Percentiles rank a stretch among this genome's conserved stretches.
These are phyloP conservation scores for Cygnus atratus DNA, from an alignment of 2,113 vertebrate species.

Conservation along the genomic window DNA sequence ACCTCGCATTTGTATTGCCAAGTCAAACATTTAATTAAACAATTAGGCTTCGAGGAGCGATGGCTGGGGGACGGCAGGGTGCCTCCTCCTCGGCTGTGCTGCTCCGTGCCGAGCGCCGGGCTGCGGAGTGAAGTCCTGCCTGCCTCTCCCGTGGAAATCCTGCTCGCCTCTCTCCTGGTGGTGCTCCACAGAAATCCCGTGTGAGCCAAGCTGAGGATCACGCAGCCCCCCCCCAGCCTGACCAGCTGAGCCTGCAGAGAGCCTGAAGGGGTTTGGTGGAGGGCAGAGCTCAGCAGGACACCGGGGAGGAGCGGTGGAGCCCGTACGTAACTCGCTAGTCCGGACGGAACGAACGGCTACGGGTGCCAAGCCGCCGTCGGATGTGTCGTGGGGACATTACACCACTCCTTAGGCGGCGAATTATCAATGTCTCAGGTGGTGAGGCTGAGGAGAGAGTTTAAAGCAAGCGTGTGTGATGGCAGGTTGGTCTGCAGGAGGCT, in stretches of 20 bases:
- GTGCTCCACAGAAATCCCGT: rapidly evolving
- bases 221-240: background rate
- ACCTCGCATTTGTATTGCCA: background rate
- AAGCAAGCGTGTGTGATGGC: background rate
- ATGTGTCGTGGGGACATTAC: rapidly evolving
- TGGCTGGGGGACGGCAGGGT: background rate
- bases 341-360: background rate
- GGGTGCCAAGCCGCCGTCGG: rapidly evolving
- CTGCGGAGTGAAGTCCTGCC: background rate
- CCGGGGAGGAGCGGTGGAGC: background rate
- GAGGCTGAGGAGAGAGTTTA: background rate
- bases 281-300: background rate
- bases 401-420: background rate
- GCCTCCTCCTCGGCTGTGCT: background rate
- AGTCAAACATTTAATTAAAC: conserved; percentile 18
- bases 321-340: background rate
- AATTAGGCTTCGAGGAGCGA: background rate
- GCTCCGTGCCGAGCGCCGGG: background rate
- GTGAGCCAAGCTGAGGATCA: background rate
- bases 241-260: background rate
- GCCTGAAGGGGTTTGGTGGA: background rate
- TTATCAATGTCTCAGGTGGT: rapidly evolving
- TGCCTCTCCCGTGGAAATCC: background rate
- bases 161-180: rapidly evolving
- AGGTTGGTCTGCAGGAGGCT: background rate